Evolutionary conservation across 2,888 invertebrate genomes (phyloP).

Genomic region (Megalurothrips usitatus): DNA sequence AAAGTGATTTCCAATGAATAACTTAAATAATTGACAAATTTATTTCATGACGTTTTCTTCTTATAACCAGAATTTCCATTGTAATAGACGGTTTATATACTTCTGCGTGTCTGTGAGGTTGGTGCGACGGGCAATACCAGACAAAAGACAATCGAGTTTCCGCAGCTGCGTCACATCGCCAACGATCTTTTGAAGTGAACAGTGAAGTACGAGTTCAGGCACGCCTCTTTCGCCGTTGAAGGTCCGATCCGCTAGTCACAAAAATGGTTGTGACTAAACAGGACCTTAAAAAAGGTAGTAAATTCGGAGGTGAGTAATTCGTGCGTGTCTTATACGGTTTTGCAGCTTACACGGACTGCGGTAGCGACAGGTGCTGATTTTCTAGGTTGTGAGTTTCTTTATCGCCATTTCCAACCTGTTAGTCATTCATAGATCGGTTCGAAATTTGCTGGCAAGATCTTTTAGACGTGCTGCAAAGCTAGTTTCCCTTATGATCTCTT

Average conservation of each 20-base stretch:
- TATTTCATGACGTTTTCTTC: neutral
- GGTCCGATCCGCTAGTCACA: neutral
- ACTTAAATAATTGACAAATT: neutral
- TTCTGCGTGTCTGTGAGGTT: neutral
- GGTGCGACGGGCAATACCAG: neutral
- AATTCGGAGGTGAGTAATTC: neutral
- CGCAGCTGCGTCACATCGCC: neutral
- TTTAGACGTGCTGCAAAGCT: too few relatives aligned
- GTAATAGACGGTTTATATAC: neutral
- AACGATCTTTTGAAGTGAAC: too few relatives aligned
- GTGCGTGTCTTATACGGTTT: too few relatives aligned
- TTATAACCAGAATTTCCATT: neutral
- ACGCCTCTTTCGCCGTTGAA: too few relatives aligned
- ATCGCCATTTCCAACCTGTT: too few relatives aligned
- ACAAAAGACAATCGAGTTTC: neutral
- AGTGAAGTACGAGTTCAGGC: too few relatives aligned
- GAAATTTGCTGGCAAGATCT: too few relatives aligned
- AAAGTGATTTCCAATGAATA: neutral
- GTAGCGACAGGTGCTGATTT: too few relatives aligned
- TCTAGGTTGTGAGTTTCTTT: too few relatives aligned
- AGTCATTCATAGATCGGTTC: too few relatives aligned
- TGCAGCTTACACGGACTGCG: too few relatives aligned
- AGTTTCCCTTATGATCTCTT: too few relatives aligned
- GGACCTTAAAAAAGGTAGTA: neutral
- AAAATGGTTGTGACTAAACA: neutral